A percentile compares a stretch with the other conserved stretches of the same genome.
phyloP scores from a whole-genome alignment of 2,797 vertebrate species.

The Lutjanus campechanus region DNA sequence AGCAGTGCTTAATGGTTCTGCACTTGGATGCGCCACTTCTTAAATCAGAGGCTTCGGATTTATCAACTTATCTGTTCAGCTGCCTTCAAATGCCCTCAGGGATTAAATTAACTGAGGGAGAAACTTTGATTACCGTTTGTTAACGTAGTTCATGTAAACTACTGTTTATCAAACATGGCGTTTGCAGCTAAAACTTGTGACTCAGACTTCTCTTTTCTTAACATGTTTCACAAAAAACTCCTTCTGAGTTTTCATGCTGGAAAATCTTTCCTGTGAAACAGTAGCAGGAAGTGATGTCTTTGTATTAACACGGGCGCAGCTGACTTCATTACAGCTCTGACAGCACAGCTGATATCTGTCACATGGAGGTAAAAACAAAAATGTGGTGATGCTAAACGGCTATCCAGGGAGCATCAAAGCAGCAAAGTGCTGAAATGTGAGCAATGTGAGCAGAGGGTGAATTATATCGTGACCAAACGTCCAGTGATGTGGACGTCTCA shows the following conservation, averaged over 20 bases:
- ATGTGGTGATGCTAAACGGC: background rate
- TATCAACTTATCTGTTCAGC: too few relatives aligned
- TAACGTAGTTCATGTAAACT: too few relatives aligned
- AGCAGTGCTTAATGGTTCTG: too few relatives aligned
- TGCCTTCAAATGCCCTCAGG: too few relatives aligned
- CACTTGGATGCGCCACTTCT: too few relatives aligned
- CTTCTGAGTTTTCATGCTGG: background rate
- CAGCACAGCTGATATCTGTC: background rate
- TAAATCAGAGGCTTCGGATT: too few relatives aligned
- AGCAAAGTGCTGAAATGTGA: background rate
- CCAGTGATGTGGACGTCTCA: too few relatives aligned
- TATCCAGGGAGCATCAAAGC: background rate
- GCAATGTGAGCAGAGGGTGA: too few relatives aligned
- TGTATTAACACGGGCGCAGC: background rate
- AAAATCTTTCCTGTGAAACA: slow-evolving; percentile 2
- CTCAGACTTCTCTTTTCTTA: background rate
- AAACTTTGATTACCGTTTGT: too few relatives aligned
- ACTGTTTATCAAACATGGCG: too few relatives aligned
- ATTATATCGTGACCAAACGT: too few relatives aligned
- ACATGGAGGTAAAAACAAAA: background rate
- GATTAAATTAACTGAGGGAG: too few relatives aligned
- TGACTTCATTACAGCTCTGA: background rate
- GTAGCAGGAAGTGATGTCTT: slow-evolving; percentile 1
- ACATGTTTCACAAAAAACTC: background rate
- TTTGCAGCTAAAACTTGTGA: background rate